Evolutionary conservation across 2,113 vertebrate genomes (phyloP).

Genomic region (Thomomys bottae): DNA sequence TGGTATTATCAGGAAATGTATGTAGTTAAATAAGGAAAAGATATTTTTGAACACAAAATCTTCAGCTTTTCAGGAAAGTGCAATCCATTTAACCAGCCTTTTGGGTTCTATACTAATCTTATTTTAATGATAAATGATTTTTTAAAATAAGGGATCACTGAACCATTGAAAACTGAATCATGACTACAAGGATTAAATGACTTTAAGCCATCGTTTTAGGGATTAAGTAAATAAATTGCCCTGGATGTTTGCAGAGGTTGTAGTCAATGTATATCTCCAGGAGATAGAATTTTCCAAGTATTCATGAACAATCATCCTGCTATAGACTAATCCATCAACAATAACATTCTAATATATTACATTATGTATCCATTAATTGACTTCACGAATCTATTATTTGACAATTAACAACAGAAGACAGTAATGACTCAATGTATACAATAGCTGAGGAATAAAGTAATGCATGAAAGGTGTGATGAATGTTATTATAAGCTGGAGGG

Average conservation of each 20-base stretch:
- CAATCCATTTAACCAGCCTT: background rate
- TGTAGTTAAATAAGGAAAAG: background rate
- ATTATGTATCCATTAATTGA: background rate
- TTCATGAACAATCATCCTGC: background rate
- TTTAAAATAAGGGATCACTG: background rate
- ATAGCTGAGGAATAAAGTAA: background rate
- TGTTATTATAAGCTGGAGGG: background rate
- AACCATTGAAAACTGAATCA: background rate
- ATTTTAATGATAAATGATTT: background rate
- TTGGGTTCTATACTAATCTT: background rate
- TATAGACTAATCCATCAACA: background rate
- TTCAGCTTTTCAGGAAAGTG: background rate
- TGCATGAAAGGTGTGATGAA: background rate
- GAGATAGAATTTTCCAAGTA: background rate
- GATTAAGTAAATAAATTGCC: background rate
- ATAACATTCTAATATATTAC: background rate
- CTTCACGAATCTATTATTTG: background rate
- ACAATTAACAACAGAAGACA: background rate
- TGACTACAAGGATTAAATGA: background rate
- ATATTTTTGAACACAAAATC: background rate
- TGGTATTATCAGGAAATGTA: background rate
- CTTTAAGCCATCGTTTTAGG: conserved; percentile 10
- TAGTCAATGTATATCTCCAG: background rate
- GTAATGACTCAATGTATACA: no score
- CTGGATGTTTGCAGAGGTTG: background rate